Percentiles rank a stretch among this genome's conserved stretches.
phyloP scores from a whole-genome alignment of 2,797 vertebrate species.

The Tokudaia tokunoshimensis region DNA sequence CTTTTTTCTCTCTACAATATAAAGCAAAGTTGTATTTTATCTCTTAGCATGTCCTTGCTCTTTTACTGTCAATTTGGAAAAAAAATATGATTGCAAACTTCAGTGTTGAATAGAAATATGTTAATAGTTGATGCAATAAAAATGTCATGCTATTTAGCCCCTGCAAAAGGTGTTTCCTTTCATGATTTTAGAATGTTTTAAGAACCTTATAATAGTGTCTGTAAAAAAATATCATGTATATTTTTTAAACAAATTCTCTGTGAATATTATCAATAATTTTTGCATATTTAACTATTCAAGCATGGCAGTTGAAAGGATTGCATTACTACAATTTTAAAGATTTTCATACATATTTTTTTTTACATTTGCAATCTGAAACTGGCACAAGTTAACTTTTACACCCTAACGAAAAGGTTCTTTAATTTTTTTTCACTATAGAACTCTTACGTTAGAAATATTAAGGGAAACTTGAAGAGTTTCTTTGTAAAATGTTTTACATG shows the following conservation, averaged over 20 bases:
- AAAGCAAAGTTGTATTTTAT: conserved; percentile 53
- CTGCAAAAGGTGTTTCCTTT: neutral
- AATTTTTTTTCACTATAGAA: neutral
- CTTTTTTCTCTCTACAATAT: conserved; percentile 63
- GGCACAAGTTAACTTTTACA: neutral
- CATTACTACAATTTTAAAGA: neutral
- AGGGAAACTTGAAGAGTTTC: neutral
- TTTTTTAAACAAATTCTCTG: neutral
- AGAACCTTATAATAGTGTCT: conserved; percentile 2
- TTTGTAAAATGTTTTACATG: neutral
- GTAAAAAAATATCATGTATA: neutral
- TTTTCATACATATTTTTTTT: neutral
- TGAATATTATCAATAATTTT: neutral
- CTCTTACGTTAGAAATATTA: neutral
- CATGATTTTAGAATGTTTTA: conserved; percentile 34
- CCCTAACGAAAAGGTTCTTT: neutral
- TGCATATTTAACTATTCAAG: neutral
- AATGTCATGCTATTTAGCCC: neutral
- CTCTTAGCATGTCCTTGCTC: conserved; percentile 50
- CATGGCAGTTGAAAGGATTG: neutral
- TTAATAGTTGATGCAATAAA: neutral
- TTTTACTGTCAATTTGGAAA: conserved; percentile 22
- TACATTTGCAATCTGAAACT: neutral
- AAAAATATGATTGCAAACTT: neutral
- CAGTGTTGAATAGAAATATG: neutral